Base-by-base conservation (phyloP, 1,140 invertebrate species). In the Drosophila micromelanica region DNA sequence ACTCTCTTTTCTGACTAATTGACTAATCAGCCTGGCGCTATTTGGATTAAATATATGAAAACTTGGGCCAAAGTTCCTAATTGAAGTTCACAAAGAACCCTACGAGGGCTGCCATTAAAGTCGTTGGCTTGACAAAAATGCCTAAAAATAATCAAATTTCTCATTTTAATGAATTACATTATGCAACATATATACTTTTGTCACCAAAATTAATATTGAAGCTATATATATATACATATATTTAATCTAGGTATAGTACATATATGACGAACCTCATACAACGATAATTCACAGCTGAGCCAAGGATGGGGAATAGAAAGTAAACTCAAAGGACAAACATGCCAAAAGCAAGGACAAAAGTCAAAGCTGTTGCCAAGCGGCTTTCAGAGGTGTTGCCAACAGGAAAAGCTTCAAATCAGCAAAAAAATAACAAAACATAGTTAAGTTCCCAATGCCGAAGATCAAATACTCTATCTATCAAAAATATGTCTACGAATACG, bases 401-500 rank as follows among this genome's bases (percentile, higher is more conserved):
- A 86, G 78, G 71, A 87, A 86, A 87, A 86, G 74, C 84, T 82
- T 69, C 65, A 87, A 61, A 86, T 86, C 82, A 86, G 81, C 81
- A 76, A 64, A 87, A 84, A 84, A 75, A 68, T 17, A 61, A 32
- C 12, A 5, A 9, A 17, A 57, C 13, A 72, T 2, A 35, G 12
- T 20, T 48, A 42, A 13, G 20, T 49, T 7, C 5, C 8, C 12
- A 6, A 2, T 30, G 40, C 3, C 23, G 38, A 30, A 15, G 12
- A 7, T 40, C 2, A 30, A 5, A 7, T 32, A 17, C 40, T 6
- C 55, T 43, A 27, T 7, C 6, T 11, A 9, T 5, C 6, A 5
- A 20, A 45, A 17, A 20, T 11, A 23, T 17, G 0, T 20, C 13
- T 45, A 11, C 5, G 17, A 7, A 43, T 17, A 43, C 15, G 1